Conservation (phyloP, 2,888 invertebrate species). For the Tridacna crocea region DNA sequence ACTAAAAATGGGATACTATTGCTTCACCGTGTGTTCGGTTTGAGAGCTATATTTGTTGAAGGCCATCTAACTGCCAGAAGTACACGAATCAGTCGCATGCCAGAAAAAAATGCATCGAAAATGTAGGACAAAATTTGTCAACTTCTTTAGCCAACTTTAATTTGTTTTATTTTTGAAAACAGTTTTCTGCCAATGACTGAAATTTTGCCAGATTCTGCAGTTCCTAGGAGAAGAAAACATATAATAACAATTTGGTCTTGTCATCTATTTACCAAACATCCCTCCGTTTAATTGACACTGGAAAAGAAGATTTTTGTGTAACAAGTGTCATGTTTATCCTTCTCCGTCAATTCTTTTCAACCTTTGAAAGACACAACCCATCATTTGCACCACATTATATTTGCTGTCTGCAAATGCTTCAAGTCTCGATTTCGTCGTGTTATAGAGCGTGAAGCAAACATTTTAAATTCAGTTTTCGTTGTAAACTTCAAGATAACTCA, state of each 20-base stretch:
- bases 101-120: no score
- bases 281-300: background rate
- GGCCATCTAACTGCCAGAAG: background rate
- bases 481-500: no score
- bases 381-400: background rate
- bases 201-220: no score
- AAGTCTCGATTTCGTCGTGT: no score
- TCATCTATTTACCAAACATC: background rate
- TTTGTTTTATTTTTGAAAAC: no score
- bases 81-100: background rate
- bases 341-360: background rate
- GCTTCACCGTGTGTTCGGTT: background rate
- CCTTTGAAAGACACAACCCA: background rate
- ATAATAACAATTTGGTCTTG: no score
- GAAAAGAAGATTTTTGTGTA: background rate
- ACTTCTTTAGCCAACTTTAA: no score
- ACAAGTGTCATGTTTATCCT: background rate
- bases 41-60: background rate
- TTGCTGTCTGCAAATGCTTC: background rate
- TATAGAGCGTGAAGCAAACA: background rate
- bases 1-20: background rate
- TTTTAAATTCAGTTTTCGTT: background rate
- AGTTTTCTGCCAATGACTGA: no score
- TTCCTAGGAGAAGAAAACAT: no score
- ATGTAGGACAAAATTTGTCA: no score